phyloP scores from a whole-genome alignment of 2,888 invertebrate species.

The Drosophila putrida region DNA sequence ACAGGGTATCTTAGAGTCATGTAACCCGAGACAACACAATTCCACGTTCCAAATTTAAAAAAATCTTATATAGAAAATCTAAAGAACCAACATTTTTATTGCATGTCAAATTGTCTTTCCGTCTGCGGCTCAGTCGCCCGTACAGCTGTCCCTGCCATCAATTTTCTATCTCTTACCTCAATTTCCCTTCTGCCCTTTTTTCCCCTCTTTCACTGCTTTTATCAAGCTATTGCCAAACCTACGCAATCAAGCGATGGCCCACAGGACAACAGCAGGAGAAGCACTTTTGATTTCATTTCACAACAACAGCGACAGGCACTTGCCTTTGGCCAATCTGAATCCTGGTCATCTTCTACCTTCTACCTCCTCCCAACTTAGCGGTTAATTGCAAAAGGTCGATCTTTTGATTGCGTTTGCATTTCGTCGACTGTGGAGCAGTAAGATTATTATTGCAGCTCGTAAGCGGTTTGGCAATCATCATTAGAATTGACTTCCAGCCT shows the following conservation, averaged over 20 bases:
- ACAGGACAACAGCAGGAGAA: conserved; percentile 7
- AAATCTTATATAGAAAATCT: conserved; percentile 51
- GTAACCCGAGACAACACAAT: neutral
- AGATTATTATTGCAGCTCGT: conserved; percentile 60
- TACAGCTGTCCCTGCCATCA: neutral
- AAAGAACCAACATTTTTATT: conserved; percentile 69
- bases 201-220: neutral
- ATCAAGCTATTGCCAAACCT: neutral
- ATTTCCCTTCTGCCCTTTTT: neutral
- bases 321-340: conserved; percentile 8
- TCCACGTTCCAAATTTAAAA: conserved; percentile 35
- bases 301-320: conserved; percentile 25
- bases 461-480: conserved; percentile 78
- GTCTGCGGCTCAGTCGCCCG: conserved; percentile 55
- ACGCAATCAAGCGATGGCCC: conserved; percentile 39
- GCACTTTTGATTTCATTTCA: conserved; percentile 60
- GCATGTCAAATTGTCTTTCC: conserved; percentile 65
- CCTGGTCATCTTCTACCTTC: neutral
- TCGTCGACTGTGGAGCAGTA: neutral
- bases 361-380: conserved; percentile 1
- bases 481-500: conserved; percentile 45
- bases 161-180: neutral
- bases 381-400: conserved; percentile 53
- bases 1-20: conserved; percentile 27
- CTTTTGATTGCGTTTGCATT: conserved; percentile 51